Percentiles rank a stretch among this genome's conserved stretches.
phyloP scores from a whole-genome alignment of 2,888 invertebrate genomes.

The Idaea biselata region DNA sequence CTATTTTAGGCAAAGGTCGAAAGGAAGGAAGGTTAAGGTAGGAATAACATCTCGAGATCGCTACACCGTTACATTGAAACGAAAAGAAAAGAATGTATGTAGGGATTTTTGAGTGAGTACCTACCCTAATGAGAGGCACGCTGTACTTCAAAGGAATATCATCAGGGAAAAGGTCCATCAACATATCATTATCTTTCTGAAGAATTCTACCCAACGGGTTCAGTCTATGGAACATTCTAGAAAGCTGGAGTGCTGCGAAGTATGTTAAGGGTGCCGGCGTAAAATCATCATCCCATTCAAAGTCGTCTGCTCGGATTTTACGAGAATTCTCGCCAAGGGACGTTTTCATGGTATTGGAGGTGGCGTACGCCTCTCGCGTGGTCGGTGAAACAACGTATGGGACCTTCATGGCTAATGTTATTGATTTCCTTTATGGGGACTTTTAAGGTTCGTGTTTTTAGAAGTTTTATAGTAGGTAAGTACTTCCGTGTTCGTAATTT shows the following conservation, averaged over 20 bases:
- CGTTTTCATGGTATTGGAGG: slow-evolving; percentile 45
- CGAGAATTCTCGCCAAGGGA: slow-evolving; percentile 52
- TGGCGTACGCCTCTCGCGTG: slow-evolving; percentile 54
- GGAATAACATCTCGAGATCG: no score
- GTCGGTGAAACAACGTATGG: slow-evolving; percentile 64
- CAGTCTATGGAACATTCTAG: slow-evolving; percentile 65
- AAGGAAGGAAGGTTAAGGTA: no score
- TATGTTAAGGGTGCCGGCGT: slow-evolving; percentile 68
- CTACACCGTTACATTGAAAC: no score
- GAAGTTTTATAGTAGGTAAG: background rate
- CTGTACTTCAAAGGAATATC: slow-evolving; percentile 80
- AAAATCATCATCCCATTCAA: slow-evolving; percentile 66
- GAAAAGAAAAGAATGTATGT: no score
- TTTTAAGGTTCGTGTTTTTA: background rate
- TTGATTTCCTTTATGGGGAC: slow-evolving; percentile 2
- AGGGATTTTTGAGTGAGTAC: background rate
- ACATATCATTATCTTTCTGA: slow-evolving; percentile 77
- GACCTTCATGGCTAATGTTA: slow-evolving; percentile 57
- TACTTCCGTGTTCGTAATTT: no score
- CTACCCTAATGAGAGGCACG: slow-evolving; percentile 76
- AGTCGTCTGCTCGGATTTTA: slow-evolving; percentile 64
- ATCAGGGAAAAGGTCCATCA: slow-evolving; percentile 82
- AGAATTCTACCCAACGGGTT: slow-evolving; percentile 79
- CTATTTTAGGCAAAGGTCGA: no score
- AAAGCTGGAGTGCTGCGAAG: slow-evolving; percentile 53